A percentile compares a stretch with the other conserved stretches of the same genome.
Evolutionary conservation across 1,140 invertebrate genomes (phyloP).

Genomic region (Cotesia glomerata): DNA sequence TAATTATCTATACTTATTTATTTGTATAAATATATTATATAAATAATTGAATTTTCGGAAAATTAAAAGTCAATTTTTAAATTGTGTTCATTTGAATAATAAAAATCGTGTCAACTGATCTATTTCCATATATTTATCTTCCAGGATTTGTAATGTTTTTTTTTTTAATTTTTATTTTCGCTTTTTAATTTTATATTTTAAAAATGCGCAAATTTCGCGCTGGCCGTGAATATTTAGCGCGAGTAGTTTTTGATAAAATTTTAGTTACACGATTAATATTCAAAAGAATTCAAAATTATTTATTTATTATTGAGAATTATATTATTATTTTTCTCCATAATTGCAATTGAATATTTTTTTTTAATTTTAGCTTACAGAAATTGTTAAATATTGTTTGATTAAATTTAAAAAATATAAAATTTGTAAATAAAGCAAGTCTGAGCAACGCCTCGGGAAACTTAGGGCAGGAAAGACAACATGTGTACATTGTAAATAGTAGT

Average conservation of each 20-base stretch:
- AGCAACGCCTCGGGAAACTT: slow-evolving; percentile 44
- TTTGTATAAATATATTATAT: too few relatives aligned
- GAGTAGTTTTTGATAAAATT: slow-evolving; percentile 14
- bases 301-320: background rate
- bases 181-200: background rate
- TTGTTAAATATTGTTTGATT: background rate
- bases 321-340: background rate
- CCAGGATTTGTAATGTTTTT: slow-evolving; percentile 3
- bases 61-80: too few relatives aligned
- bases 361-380: too few relatives aligned
- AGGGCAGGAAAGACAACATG: slow-evolving; percentile 55
- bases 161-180: background rate
- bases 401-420: slow-evolving; percentile 1
- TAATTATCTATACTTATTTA: background rate
- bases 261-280: background rate
- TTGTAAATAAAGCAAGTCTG: slow-evolving; percentile 29
- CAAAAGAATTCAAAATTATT: background rate
- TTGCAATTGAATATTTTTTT: too few relatives aligned
- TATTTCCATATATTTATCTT: slow-evolving; percentile 25
- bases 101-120: slow-evolving; percentile 19
- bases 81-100: slow-evolving; percentile 7
- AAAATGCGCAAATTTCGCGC: slow-evolving; percentile 20
- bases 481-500: slow-evolving; percentile 64
- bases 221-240: slow-evolving; percentile 25
- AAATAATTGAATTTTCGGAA: too few relatives aligned